Percentiles rank a stretch among this genome's conserved stretches.
phyloP scores from a whole-genome alignment of 2,888 invertebrate species.

The Pomacea canaliculata region DNA sequence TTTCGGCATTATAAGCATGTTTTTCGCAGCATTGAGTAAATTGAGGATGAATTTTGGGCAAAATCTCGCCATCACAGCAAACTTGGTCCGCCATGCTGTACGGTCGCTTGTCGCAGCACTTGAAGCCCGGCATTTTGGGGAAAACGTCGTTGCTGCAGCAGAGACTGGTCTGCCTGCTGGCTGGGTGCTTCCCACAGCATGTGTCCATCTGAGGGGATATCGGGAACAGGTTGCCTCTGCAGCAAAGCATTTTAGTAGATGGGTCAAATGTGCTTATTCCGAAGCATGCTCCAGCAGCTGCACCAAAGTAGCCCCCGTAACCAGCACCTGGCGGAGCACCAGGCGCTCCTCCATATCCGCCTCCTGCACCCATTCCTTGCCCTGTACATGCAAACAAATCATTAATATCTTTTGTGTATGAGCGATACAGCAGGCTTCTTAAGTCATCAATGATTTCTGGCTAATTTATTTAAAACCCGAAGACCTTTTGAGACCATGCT shows the following conservation, averaged over 20 bases:
- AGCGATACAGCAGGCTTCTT: too few relatives aligned
- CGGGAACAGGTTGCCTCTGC: background rate
- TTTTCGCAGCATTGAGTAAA: constrained; percentile 1
- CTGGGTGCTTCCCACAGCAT: background rate
- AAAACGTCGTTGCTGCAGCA: constrained; percentile 5
- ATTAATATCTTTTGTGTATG: too few relatives aligned
- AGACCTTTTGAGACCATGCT: too few relatives aligned
- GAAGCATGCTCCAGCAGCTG: constrained; percentile 4
- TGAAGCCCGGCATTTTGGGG: background rate
- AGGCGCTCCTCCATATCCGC: constrained; percentile 6
- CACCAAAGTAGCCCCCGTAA: constrained; percentile 17
- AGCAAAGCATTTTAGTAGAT: background rate
- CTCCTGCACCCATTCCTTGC: background rate
- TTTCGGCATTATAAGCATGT: background rate
- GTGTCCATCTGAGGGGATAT: background rate
- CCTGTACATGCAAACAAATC: background rate
- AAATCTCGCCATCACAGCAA: background rate
- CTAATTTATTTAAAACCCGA: too few relatives aligned
- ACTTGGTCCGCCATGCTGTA: background rate
- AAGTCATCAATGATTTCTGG: too few relatives aligned
- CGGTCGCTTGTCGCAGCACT: background rate
- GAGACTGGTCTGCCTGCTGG: background rate
- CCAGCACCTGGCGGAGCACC: constrained; percentile 7
- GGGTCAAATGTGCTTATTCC: background rate
- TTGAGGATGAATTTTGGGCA: background rate